phyloP scores from a whole-genome alignment of 2,888 invertebrate species.

The Tenthredo scrophulariae region DNA sequence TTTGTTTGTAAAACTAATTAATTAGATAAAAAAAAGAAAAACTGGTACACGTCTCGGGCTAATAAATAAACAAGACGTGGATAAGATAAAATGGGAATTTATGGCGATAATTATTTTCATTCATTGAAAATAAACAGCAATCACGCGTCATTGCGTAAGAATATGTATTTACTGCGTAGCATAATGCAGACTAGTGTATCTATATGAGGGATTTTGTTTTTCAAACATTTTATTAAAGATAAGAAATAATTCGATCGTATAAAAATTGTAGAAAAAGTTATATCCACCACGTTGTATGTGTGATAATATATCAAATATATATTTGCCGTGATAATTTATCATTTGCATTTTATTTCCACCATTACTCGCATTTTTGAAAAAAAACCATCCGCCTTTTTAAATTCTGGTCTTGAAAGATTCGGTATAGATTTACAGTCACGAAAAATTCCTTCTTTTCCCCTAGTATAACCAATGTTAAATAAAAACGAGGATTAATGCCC shows the following conservation, averaged over 20 bases:
- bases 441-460: constrained; percentile 56
- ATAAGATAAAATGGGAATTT: neutral
- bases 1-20: neutral
- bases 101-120: neutral
- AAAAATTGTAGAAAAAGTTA: neutral
- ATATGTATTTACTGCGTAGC: neutral
- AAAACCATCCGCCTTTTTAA: neutral
- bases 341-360: constrained; percentile 56
- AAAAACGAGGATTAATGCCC: neutral
- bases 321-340: neutral
- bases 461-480: neutral
- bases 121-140: neutral
- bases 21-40: too few relatives aligned
- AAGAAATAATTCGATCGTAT: neutral
- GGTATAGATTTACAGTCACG: constrained; percentile 60
- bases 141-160: neutral
- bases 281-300: neutral
- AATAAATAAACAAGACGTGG: neutral
- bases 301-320: neutral
- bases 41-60: neutral
- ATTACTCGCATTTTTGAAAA: constrained; percentile 51
- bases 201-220: neutral
- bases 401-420: constrained; percentile 23
- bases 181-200: neutral
- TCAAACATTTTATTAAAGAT: neutral